Conservation (phyloP, 2,113 vertebrate species). For the Indicator maculatus region DNA sequence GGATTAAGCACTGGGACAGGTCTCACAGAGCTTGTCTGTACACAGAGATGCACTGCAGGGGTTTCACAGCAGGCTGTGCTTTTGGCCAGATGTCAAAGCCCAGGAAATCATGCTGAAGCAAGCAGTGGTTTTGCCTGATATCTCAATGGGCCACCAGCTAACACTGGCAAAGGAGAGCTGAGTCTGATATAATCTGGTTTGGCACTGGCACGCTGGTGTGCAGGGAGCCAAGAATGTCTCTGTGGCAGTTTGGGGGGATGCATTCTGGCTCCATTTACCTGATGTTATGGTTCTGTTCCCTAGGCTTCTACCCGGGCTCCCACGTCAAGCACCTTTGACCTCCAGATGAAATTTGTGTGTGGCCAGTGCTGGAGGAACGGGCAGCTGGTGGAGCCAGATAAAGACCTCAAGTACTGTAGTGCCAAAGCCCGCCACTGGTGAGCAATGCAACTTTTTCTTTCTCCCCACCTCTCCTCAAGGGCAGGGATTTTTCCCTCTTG, state of each 20-base stretch:
- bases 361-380: slow-evolving; percentile 88
- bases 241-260: neutral
- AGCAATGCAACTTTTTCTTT: slow-evolving; percentile 32
- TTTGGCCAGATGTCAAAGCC: neutral
- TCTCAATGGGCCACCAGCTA: neutral
- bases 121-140: neutral
- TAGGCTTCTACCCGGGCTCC: slow-evolving; percentile 69
- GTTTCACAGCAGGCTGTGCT: neutral
- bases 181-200: neutral
- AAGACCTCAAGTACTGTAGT: slow-evolving; percentile 88
- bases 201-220: accelerated
- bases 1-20: neutral
- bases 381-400: slow-evolving; percentile 88
- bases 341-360: slow-evolving; percentile 94
- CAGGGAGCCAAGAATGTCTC: neutral
- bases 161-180: neutral
- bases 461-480: neutral
- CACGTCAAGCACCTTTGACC: slow-evolving; percentile 76
- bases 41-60: accelerated
- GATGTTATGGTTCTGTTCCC: slow-evolving; percentile 37
- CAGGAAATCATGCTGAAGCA: slow-evolving; percentile 12
- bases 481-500: neutral
- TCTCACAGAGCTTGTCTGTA: neutral
- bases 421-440: slow-evolving; percentile 92
- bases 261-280: neutral